phyloP scores from a whole-genome alignment of 2,797 vertebrate species.

The Octomys mimax region DNA sequence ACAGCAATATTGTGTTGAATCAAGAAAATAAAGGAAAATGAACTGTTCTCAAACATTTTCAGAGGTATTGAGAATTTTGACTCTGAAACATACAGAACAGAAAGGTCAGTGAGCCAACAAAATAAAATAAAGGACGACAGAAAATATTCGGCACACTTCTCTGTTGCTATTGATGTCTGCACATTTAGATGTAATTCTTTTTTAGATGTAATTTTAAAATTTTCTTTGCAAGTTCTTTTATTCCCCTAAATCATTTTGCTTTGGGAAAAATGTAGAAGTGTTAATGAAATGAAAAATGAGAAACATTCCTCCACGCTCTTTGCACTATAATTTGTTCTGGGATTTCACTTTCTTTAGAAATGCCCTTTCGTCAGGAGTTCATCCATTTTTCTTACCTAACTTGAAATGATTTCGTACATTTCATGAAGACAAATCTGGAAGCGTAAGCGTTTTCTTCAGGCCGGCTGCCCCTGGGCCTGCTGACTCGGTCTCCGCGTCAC shows the following conservation, averaged over 20 bases:
- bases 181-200: neutral
- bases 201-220: neutral
- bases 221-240: neutral
- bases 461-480: neutral
- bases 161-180: neutral
- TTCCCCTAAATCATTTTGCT: constrained; percentile 3
- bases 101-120: neutral
- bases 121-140: neutral
- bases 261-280: neutral
- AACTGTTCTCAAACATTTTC: neutral
- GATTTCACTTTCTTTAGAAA: constrained; percentile 52
- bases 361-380: constrained; percentile 25
- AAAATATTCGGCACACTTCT: neutral
- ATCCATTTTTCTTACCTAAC: constrained; percentile 17
- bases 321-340: constrained; percentile 42
- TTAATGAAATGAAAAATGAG: constrained; percentile 50
- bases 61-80: neutral
- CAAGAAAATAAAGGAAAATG: neutral
- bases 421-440: constrained; percentile 30
- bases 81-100: neutral
- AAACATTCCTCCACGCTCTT: neutral
- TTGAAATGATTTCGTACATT: constrained; percentile 37
- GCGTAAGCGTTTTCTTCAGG: constrained; percentile 33
- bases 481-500: neutral
- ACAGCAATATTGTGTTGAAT: neutral